A percentile compares a stretch with the other conserved stretches of the same genome.
Conservation (phyloP, 2,797 vertebrate species). For the Manis javanica region DNA sequence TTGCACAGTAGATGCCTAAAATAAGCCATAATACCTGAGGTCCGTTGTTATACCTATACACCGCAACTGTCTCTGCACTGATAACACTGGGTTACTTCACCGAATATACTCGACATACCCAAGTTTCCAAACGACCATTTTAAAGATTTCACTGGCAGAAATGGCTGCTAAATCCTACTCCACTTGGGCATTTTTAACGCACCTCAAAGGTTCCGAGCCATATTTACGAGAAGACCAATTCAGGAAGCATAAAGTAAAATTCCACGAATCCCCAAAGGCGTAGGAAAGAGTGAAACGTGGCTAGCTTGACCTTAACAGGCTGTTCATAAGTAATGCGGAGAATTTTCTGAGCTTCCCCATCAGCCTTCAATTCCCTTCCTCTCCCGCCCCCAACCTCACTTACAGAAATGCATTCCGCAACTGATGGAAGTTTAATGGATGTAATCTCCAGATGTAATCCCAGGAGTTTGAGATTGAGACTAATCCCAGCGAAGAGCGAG, state of each 20-base stretch:
- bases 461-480: constrained; percentile 52
- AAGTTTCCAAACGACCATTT: constrained; percentile 59
- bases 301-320: constrained; percentile 75
- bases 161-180: constrained; percentile 70
- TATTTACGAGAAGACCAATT: neutral
- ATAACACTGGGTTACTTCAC: constrained; percentile 4
- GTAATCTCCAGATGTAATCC: constrained; percentile 56
- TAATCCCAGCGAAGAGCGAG: too few relatives aligned
- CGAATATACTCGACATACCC: neutral
- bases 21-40: neutral
- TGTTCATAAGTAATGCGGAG: constrained; percentile 79
- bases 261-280: constrained; percentile 52
- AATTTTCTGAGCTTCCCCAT: constrained; percentile 72
- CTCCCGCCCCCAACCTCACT: constrained; percentile 67
- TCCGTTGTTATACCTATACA: constrained; percentile 8
- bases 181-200: constrained; percentile 5
- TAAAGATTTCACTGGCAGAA: constrained; percentile 67
- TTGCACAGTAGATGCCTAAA: neutral
- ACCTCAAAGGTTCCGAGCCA: constrained; percentile 60
- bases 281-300: constrained; percentile 59
- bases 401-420: constrained; percentile 41
- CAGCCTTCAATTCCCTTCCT: constrained; percentile 58
- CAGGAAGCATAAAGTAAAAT: constrained; percentile 53
- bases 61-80: constrained; percentile 73
- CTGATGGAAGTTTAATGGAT: constrained; percentile 77